Conservation (phyloP, 2,797 vertebrate genomes). For the Antennarius maculatus region DNA sequence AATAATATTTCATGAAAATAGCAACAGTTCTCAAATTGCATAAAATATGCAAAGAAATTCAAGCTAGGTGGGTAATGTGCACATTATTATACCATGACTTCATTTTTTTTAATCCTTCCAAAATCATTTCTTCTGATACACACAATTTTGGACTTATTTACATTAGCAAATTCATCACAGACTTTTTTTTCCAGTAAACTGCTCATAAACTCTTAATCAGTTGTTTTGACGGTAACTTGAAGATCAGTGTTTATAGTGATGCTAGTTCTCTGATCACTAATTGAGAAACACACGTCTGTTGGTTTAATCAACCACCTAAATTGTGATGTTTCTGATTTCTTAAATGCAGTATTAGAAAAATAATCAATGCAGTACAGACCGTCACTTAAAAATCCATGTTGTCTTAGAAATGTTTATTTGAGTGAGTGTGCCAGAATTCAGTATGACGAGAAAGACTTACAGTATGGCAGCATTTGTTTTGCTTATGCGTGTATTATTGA, state of each 20-base stretch:
- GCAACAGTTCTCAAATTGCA: no score
- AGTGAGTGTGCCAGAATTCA: conserved; percentile 37
- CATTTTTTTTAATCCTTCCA: no score
- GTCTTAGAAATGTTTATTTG: conserved; percentile 21
- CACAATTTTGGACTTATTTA: no score
- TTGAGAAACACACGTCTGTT: conserved; percentile 23
- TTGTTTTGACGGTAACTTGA: conserved; percentile 10
- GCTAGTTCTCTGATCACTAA: conserved; percentile 31
- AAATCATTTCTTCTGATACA: no score
- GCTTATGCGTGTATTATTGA: conserved; percentile 12
- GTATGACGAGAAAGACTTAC: conserved; percentile 32
- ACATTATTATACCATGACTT: no score
- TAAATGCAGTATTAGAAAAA: conserved; percentile 57
- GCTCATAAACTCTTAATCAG: no score
- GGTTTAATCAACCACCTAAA: conserved; percentile 59
- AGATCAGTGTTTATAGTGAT: conserved; percentile 2
- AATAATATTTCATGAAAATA: no score
- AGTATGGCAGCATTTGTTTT: conserved; percentile 11
- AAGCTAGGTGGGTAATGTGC: no score
- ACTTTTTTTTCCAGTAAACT: background rate
- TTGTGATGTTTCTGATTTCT: conserved; percentile 69
- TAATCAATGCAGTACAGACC: conserved; percentile 60
- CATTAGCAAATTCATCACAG: background rate
- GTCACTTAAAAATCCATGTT: conserved; percentile 58
- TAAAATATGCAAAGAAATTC: no score